phyloP scores from a whole-genome alignment of 2,888 invertebrate species.

The Philhelius pedissequus region DNA sequence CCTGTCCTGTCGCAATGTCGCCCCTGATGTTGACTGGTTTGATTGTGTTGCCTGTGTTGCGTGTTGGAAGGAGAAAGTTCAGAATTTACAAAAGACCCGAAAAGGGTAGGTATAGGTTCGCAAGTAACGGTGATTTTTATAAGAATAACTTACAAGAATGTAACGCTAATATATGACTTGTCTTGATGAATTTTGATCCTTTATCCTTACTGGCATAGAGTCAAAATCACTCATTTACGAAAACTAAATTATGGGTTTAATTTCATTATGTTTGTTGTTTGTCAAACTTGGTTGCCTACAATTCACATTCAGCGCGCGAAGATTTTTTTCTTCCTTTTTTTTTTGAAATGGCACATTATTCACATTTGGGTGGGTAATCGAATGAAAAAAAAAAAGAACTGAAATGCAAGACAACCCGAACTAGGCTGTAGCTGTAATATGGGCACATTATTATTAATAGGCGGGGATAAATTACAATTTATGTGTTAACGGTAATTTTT shows the following conservation, averaged over 20 bases:
- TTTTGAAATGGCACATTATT: constrained; percentile 27
- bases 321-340: background rate
- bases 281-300: background rate
- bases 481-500: constrained; percentile 42
- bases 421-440: background rate
- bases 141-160: constrained; percentile 26
- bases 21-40: background rate
- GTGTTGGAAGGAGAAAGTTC: constrained; percentile 44
- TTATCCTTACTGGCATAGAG: constrained; percentile 16
- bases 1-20: background rate
- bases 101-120: constrained; percentile 30
- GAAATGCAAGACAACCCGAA: background rate
- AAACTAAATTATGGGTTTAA: constrained; percentile 59
- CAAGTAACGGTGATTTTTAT: background rate
- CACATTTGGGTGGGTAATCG: constrained; percentile 31
- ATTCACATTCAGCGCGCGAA: background rate
- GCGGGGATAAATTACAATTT: constrained; percentile 58
- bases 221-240: background rate
- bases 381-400: no score
- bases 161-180: constrained; percentile 45
- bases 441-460: constrained; percentile 50
- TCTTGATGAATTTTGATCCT: background rate
- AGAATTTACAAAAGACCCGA: background rate
- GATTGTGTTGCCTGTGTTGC: no score
- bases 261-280: constrained; percentile 32